Percentiles rank a stretch among this genome's conserved stretches.
Conservation (phyloP, 2,888 invertebrate species). For the Apamea sordens region DNA sequence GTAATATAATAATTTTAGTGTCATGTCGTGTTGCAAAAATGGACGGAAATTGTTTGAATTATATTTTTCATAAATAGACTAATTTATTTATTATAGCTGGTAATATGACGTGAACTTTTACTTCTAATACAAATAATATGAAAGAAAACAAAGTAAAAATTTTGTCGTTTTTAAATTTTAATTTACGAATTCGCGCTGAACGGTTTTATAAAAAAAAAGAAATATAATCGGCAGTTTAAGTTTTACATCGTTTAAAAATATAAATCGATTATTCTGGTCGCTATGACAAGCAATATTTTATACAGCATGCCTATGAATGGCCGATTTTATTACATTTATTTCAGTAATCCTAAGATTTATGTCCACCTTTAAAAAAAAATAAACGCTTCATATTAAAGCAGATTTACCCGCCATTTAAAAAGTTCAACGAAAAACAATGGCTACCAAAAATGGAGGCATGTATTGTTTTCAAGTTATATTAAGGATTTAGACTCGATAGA, state of each 20-base stretch:
- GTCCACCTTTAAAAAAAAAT: not conserved
- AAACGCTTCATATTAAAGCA: not conserved
- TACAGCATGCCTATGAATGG: constrained; percentile 35
- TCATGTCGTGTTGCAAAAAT: not conserved
- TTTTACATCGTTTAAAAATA: constrained; percentile 20
- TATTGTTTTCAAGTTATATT: constrained; percentile 5
- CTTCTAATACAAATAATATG: not conserved
- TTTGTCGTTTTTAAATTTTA: not conserved
- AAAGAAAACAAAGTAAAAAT: not conserved
- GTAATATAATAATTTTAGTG: constrained; percentile 4
- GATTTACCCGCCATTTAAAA: not conserved
- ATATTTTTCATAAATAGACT: not conserved
- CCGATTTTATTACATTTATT: constrained; percentile 50
- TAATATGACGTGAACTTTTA: not conserved
- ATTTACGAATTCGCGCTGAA: not conserved
- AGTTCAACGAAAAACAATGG: constrained; percentile 7
- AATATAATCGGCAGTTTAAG: constrained; percentile 5
- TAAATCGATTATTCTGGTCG: constrained; percentile 37
- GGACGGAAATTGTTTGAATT: not conserved
- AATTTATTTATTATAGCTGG: not conserved
- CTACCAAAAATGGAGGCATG: not conserved
- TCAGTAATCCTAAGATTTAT: constrained; percentile 36
- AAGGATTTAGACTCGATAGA: constrained; percentile 9
- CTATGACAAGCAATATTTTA: constrained; percentile 42
- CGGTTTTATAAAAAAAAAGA: not conserved